Base-by-base conservation (phyloP, 2,888 invertebrate species). In the Drosophila siamana region DNA sequence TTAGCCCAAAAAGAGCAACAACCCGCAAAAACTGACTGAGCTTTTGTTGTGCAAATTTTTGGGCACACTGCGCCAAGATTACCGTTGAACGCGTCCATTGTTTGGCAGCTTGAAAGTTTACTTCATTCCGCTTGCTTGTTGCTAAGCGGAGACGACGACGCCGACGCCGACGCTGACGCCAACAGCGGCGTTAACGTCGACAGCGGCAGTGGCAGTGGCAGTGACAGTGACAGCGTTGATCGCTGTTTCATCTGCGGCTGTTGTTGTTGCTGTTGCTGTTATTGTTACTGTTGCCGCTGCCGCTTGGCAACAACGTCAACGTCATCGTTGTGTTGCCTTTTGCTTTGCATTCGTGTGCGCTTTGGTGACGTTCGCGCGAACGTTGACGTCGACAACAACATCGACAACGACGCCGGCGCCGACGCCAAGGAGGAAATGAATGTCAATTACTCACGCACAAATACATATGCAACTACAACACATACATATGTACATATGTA, bases 371-470 rank as follows among this genome's bases (percentile, higher is more conserved):
- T 57, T 47, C 36, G 30, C 36, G 50, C 24, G 57, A 33, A 13
- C 56, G 48, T 36, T 22, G 50, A 22, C 50, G 67, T 62, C 15
- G 36, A 24, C 51, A n/a, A 38, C 33, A 46, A 0, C 56, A 19
- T 19, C 19, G 16, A 43, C 59, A 26, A 19, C 52, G 70, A 24
- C 26, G 51, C 0, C 56, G 57, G 22, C 62, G 66, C n/a, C 51
- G 68, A 67, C 77, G 79, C 56, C 78, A 80, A 80, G 75, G 62
- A 80, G 80, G 80, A 80, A 80, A 80, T 80, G 78, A 80, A 80
- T 80, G 78, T 70, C 75, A 80, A 80, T 80, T 80, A 78, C 80
- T 78, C 78, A 80, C 69, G 69, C 65, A 75, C 61, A 56, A 22
- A 64, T 47, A 69, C 61, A 68, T 15, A 38, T 38, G 36, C 61